These are phyloP conservation scores for Emydura subglobosa DNA, from an alignment of 2,113 vertebrate species.

Conservation along the genomic window DNA sequence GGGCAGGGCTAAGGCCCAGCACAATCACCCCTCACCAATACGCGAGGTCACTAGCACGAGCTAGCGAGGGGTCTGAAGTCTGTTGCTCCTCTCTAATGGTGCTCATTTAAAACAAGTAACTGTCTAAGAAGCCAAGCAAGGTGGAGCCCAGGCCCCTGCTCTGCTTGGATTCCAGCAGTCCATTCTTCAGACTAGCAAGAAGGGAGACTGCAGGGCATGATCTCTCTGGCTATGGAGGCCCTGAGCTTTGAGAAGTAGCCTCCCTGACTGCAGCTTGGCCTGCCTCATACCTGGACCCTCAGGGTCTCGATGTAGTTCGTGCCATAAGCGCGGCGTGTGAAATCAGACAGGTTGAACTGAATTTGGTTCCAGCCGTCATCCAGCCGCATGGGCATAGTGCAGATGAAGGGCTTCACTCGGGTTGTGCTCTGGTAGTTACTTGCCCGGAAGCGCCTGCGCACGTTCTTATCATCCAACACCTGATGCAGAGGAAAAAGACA, in stretches of 20 bases:
- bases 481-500: slow-evolving; percentile 39
- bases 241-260: background rate
- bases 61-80: background rate
- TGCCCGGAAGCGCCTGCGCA: slow-evolving; percentile 92
- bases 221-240: rapidly evolving
- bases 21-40: background rate
- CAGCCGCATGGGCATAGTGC: slow-evolving; percentile 98
- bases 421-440: slow-evolving; percentile 99
- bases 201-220: rapidly evolving
- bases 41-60: background rate
- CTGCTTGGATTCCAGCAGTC: background rate
- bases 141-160: background rate
- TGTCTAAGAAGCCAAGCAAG: background rate
- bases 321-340: slow-evolving; percentile 93
- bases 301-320: slow-evolving; percentile 97
- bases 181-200: background rate
- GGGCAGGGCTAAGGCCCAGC: background rate
- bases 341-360: slow-evolving; percentile 96
- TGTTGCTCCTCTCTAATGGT: background rate
- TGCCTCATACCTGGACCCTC: slow-evolving; percentile 88
- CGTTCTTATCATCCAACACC: slow-evolving; percentile 98
- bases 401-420: slow-evolving; percentile 96
- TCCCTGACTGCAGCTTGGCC: background rate
- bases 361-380: slow-evolving; percentile 99
- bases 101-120: background rate